A percentile compares a stretch with the other conserved stretches of the same genome.
These are phyloP conservation scores for Vannuccia rotundouncinata DNA, from an alignment of 2,888 invertebrate species.

Conservation along the genomic window DNA sequence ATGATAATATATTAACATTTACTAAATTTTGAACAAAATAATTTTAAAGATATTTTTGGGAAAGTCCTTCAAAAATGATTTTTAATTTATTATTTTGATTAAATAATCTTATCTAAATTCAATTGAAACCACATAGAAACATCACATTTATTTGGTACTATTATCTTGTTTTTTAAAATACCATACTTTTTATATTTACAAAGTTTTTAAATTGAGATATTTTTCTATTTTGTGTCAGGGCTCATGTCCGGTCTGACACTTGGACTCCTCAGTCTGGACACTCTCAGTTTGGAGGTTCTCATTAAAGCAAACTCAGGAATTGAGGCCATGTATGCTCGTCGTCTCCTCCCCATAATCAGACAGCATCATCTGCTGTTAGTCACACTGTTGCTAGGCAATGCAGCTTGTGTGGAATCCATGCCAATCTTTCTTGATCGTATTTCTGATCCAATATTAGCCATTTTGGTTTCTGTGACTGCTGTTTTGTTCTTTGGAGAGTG, in stretches of 20 bases:
- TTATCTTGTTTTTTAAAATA: too few relatives aligned
- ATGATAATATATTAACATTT: too few relatives aligned
- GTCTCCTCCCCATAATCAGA: slow-evolving; percentile 51
- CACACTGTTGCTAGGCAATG: slow-evolving; percentile 53
- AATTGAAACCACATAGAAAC: too few relatives aligned
- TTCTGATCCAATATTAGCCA: slow-evolving; percentile 51
- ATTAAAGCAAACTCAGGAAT: slow-evolving; percentile 48
- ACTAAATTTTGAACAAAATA: too few relatives aligned
- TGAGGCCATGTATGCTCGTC: slow-evolving; percentile 49
- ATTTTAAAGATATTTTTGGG: too few relatives aligned
- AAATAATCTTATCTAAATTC: too few relatives aligned
- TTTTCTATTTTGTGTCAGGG: slow-evolving; percentile 44
- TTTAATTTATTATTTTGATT: too few relatives aligned
- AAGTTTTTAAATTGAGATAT: too few relatives aligned
- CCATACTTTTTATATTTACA: too few relatives aligned
- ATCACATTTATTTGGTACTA: too few relatives aligned
- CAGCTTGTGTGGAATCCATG: slow-evolving; percentile 54
- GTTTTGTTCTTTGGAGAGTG: slow-evolving; percentile 56
- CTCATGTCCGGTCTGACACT: slow-evolving; percentile 56
- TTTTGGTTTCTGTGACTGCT: slow-evolving; percentile 52
- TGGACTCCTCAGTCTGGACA: slow-evolving; percentile 53
- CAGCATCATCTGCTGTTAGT: slow-evolving; percentile 53
- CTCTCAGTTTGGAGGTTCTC: slow-evolving; percentile 49
- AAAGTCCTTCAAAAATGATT: too few relatives aligned
- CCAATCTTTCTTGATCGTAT: slow-evolving; percentile 54